Percentiles rank a stretch among this genome's conserved stretches.
phyloP scores from a whole-genome alignment of 1,140 invertebrate species.

The Cyrtorhinus lividipennis region DNA sequence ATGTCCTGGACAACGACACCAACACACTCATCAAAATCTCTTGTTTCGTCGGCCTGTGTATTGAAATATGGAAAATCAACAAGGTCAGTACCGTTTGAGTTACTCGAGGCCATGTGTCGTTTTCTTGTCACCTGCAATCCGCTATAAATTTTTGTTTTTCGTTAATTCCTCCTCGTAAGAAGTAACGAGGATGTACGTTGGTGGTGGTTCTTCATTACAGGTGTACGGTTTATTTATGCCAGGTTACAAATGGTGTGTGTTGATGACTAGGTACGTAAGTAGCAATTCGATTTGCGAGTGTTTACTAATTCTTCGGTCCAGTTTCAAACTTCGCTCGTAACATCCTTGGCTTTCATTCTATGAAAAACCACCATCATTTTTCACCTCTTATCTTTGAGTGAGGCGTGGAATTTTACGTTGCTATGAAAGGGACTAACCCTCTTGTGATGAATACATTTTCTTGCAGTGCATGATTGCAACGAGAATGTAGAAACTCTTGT shows the following conservation, averaged over 20 bases:
- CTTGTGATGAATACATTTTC: too few relatives aligned
- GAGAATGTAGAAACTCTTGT: too few relatives aligned
- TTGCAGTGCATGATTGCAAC: too few relatives aligned
- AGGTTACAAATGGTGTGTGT: neutral
- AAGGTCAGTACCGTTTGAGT: conserved; percentile 57
- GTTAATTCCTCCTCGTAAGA: neutral
- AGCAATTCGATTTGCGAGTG: neutral
- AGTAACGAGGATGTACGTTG: too few relatives aligned
- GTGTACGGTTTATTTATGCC: neutral
- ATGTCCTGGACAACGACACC: conserved; percentile 96
- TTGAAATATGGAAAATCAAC: conserved; percentile 99
- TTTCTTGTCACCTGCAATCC: neutral
- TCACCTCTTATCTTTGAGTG: too few relatives aligned
- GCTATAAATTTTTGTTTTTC: neutral
- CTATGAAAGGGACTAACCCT: too few relatives aligned
- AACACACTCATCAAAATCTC: conserved; percentile 89
- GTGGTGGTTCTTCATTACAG: neutral
- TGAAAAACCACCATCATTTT: neutral
- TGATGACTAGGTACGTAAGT: neutral
- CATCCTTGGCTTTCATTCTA: too few relatives aligned
- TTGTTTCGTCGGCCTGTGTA: conserved; percentile 83
- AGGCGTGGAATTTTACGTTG: too few relatives aligned
- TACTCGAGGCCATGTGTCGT: too few relatives aligned
- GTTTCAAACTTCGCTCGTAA: neutral
- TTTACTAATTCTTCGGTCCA: neutral